Evolutionary conservation across 2,113 vertebrate genomes (phyloP), one percentile per base, ranked within the genome.

Genomic region (Lagopus muta): DNA sequence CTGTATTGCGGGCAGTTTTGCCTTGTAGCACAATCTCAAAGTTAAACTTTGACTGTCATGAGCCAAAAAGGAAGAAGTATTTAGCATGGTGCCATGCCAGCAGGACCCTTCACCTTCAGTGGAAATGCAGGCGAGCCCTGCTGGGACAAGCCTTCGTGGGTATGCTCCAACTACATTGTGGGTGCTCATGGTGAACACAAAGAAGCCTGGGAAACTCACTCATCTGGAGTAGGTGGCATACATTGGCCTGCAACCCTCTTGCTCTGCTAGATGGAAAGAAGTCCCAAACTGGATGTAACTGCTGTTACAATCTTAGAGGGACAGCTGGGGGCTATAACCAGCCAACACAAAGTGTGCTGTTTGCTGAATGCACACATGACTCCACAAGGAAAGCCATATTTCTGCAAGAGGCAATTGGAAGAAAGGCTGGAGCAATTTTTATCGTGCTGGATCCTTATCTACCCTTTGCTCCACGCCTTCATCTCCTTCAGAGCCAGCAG

Each of bases 251-350:
- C 55, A 93, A 76, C 40, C 24, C 71, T 77, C 50, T 89, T 27
- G 21, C 40, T 71, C 58, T 73, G 58, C 71, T 32, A 30, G 67
- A 74, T 86, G 82, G 82, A 91, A 88, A 86, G 87, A 91, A 92
- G 78, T 80, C 71, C 88, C 79, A 45, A 76, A 89, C 71, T 86
- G 72, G 72, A 89, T 87, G 47, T 60, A 96, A 88, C 36, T 77
- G 60, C 75, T 45, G 2, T 66, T 62, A 85, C 91, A 85, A 94
- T 79, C 92, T 80, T 77, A 24, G 78, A 3, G 1, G 36, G 67
- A 88, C 88, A 92, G 96, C 79, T 89, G 88, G 88, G 64, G 89
- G 78, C 90, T 95, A 82, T 70, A 85, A 92, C 24, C 75, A 94
- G 75, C 82, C 64, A 82, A 58, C 40, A 3, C 85, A 42, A 64